Base-by-base conservation (phyloP, 2,113 vertebrate species). In the Pyxicephalus adspersus region DNA sequence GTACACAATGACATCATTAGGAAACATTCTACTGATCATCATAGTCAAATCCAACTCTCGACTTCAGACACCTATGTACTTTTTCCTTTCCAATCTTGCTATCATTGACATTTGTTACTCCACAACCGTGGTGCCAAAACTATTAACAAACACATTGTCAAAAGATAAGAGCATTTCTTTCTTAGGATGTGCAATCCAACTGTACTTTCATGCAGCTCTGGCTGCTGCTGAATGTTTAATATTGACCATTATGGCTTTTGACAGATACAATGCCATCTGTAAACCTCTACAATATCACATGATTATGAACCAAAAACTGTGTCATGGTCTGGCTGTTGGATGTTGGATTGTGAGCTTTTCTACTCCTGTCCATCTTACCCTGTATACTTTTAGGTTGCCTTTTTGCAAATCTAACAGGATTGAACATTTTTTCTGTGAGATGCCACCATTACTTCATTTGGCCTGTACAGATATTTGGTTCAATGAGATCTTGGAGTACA, bases 11-110 rank as follows among this genome's bases (percentile, higher is more conserved):
- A 76, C 60, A 28, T 5, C 64, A 7, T 29, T 26, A 25, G 58
- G 58, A n/a, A 76, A 76, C 74, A 11, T 45, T 13, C 17, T 76
- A 51, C 22, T 76, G 17, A 64, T 76, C 17, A 19, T 64, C 9
- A 38, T 50, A 13, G 74, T 76, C 16, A 63, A 20, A 23, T 25
- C 26, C 5, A 54, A 72, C 50, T 5, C 34, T 9, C 34, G 25
- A 45, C 72, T 75, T 3, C 72, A 61, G 54, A 75, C 55, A 19
- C 55, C 72, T 0, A 70, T 70, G 67, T 70, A 70, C 34, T 70
- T 51, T 13, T 52, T 70, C 45, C 18, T 70, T 1, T 45, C 9
- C 19, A 76, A 76, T 18, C 57, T 76, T 8, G 34, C 73, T 5
- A 17, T 72, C 0, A 18, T 72, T 25, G 73, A 76, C 15, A 61